These are phyloP conservation scores for Macrophya alboannulata DNA, from an alignment of 2,888 invertebrate species.

Conservation along the genomic window DNA sequence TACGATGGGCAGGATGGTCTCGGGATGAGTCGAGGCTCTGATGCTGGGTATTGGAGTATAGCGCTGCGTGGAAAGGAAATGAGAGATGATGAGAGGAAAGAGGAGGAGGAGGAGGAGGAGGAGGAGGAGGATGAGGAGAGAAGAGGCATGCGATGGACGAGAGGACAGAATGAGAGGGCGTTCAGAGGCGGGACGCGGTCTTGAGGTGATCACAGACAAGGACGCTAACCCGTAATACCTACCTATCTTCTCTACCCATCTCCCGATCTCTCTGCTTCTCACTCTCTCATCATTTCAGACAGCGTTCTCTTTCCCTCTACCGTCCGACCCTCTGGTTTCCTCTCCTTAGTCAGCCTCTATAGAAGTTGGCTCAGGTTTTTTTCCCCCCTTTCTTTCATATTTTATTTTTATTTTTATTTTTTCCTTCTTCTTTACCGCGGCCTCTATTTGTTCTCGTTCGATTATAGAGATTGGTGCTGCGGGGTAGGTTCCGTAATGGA, in stretches of 20 bases:
- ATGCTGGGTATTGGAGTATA: constrained; percentile 59
- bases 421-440: constrained; percentile 53
- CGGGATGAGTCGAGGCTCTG: constrained; percentile 66
- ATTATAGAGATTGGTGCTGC: constrained; percentile 47
- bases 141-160: constrained; percentile 60
- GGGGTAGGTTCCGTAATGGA: constrained; percentile 37
- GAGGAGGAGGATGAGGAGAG: constrained; percentile 54
- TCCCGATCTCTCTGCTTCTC: constrained; percentile 41
- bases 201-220: constrained; percentile 79
- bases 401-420: constrained; percentile 44
- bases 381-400: constrained; percentile 62
- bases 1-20: constrained; percentile 61
- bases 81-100: constrained; percentile 64
- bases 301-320: constrained; percentile 47
- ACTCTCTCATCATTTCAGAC: constrained; percentile 56
- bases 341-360: constrained; percentile 36
- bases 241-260: constrained; percentile 73
- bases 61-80: constrained; percentile 57
- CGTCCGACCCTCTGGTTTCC: constrained; percentile 46
- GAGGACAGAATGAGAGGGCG: constrained; percentile 73
- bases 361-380: constrained; percentile 50
- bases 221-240: constrained; percentile 79
- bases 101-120: constrained; percentile 44
- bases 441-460: constrained; percentile 54
- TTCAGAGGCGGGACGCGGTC: constrained; percentile 79